phyloP scores from a whole-genome alignment of 2,888 invertebrate species.

The Aspidiotus rigidus region DNA sequence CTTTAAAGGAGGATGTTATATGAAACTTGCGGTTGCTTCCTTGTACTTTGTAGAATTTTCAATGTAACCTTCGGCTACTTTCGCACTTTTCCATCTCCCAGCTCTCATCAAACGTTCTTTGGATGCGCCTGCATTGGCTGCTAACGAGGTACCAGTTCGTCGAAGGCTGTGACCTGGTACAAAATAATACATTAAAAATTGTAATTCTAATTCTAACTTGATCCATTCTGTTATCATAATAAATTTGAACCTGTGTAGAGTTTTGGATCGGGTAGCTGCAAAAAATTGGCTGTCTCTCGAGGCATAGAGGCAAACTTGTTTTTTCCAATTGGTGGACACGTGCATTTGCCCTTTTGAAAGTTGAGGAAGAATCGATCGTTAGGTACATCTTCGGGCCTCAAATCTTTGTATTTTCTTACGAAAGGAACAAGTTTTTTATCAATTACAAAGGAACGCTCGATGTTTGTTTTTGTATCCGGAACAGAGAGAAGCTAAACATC shows the following conservation, averaged over 20 bases:
- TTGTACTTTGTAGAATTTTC: neutral
- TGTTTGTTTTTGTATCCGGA: neutral
- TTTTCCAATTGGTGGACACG: conserved; percentile 4
- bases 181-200: too few species aligned
- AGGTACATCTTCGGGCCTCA: neutral
- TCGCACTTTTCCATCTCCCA: neutral
- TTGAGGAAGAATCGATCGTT: conserved; percentile 7
- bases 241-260: neutral
- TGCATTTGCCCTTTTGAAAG: conserved; percentile 6
- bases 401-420: neutral
- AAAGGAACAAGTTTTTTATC: neutral
- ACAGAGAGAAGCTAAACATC: neutral
- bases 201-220: too few species aligned
- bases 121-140: neutral
- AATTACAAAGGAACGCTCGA: neutral
- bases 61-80: neutral
- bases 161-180: neutral
- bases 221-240: neutral
- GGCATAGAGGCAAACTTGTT: conserved; percentile 11
- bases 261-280: neutral
- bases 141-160: neutral
- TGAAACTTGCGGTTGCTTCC: neutral
- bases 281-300: conserved; percentile 3
- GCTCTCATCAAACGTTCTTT: neutral
- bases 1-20: neutral